Base-by-base conservation (phyloP, 2,113 vertebrate genomes). In the Dipodomys merriami region DNA sequence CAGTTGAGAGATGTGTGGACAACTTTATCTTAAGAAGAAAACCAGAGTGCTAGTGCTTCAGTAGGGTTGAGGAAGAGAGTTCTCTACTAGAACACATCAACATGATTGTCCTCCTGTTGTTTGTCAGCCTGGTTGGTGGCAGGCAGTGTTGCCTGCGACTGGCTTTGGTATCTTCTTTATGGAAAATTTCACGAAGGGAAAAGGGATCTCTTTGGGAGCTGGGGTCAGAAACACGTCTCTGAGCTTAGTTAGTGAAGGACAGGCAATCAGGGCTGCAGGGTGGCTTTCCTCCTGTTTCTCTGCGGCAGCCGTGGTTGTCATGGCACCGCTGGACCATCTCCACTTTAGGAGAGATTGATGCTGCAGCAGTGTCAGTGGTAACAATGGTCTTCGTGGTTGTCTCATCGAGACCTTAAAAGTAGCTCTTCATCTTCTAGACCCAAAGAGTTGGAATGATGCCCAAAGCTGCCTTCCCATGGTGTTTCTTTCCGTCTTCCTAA, bases 241-340 rank as follows among this genome's bases (percentile, higher is more conserved):
- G 49, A 8, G 15, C 23, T 13, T 49, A 73, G 8, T 64, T 23
- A 6, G 7, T 5, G 0, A 27, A 30, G 22, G 1, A 5, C 16
- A 11, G 0, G 15, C 19, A 10, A 1, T 6, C 49, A 53, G 57
- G 16, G 8, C 11, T 71, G 60, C 16, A 49, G 44, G 2, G 62
- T 13, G n/a, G 35, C 53, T 80, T n/a, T 68, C 10, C 20, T 29
- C 39, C 65, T 5, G 44, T 1, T 44, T 12, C 22, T 57, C 53
- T 57, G 60, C 35, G 79, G 84, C 67, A 64, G 44, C 69, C 5
- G 7, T 10, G 23, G 95, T 92, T 95, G 88, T 90, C 93, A 96
- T 91, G 88, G 74, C 44, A 44, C 62, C 25, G 33, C 79, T 30
- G 16, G 30, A 27, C 62, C 9, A 35, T 72, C 68, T 86, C 33